phyloP scores from a whole-genome alignment of 2,113 vertebrate species.

The Corydoras maculifer region DNA sequence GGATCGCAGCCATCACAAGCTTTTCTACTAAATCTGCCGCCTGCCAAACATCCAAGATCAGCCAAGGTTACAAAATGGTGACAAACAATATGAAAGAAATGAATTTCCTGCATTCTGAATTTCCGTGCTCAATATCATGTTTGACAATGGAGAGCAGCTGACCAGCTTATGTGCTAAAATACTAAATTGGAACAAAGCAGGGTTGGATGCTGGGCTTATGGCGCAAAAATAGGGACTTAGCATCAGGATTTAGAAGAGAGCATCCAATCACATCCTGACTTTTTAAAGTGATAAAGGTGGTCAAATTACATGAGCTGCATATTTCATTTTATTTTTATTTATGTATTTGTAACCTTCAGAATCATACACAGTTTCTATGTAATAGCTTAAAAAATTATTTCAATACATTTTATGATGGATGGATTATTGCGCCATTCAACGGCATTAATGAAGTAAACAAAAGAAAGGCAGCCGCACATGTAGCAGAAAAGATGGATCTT shows the following conservation, averaged over 20 bases:
- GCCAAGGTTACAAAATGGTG: slow-evolving; percentile 44
- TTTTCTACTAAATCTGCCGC: slow-evolving; percentile 35
- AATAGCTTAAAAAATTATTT: too few species aligned
- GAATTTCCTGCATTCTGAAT: slow-evolving; percentile 39
- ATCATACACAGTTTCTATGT: too few species aligned
- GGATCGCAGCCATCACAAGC: slow-evolving; percentile 37
- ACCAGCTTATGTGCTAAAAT: slow-evolving; percentile 56
- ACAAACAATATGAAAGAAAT: slow-evolving; percentile 38
- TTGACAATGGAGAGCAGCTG: slow-evolving; percentile 48
- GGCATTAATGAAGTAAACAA: too few species aligned
- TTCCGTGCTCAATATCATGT: slow-evolving; percentile 43
- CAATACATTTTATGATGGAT: too few species aligned
- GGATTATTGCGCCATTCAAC: too few species aligned
- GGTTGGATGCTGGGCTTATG: slow-evolving; percentile 32
- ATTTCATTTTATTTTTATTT: too few species aligned
- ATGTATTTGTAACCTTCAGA: too few species aligned
- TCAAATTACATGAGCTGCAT: too few species aligned
- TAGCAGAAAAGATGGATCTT: too few species aligned
- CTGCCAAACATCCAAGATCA: slow-evolving; percentile 49
- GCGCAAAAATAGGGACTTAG: slow-evolving; percentile 36
- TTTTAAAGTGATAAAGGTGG: too few species aligned
- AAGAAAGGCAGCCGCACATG: too few species aligned
- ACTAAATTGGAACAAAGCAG: slow-evolving; percentile 62
- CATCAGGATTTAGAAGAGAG: slow-evolving; percentile 46
- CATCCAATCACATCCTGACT: too few species aligned